Percentiles rank a stretch among this genome's conserved stretches.
Conservation (phyloP, 2,113 vertebrate genomes). For the Ivindomyrus marchei region DNA sequence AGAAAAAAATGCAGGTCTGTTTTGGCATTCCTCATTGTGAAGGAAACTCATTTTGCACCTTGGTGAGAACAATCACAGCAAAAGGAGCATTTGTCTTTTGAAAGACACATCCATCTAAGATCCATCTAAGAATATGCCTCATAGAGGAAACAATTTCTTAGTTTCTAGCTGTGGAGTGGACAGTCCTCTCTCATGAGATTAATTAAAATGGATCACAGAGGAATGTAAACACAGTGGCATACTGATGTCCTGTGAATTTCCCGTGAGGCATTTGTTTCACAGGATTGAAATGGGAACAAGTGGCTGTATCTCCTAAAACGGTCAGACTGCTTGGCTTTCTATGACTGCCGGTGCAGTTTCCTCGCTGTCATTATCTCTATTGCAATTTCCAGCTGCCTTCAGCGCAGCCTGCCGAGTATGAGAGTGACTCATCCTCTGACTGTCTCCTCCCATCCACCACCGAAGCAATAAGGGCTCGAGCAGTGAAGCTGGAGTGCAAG, state of each 20-base stretch:
- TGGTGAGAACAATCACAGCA: neutral
- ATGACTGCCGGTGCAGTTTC: neutral
- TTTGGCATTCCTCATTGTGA: neutral
- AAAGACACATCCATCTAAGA: neutral
- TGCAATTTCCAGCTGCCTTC: conserved; percentile 29
- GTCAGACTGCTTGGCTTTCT: neutral
- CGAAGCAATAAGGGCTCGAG: conserved; percentile 22
- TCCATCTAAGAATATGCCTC: neutral
- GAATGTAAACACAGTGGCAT: neutral
- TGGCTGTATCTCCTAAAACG: neutral
- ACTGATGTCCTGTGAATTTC: neutral
- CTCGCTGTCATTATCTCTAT: neutral
- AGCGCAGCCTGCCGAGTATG: conserved; percentile 31
- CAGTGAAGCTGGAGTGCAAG: conserved; percentile 13
- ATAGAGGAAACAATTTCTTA: neutral
- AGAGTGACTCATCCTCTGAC: conserved; percentile 47
- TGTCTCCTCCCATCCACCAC: conserved; percentile 40
- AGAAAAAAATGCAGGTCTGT: neutral
- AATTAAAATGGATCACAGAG: neutral
- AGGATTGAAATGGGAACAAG: neutral
- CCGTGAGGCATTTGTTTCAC: neutral
- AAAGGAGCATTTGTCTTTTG: neutral
- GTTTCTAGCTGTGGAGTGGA: neutral
- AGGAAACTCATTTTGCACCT: neutral
- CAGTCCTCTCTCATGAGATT: neutral